phyloP scores from a whole-genome alignment of 92 coral and sea anemone species.

The Heteractis magnifica region DNA sequence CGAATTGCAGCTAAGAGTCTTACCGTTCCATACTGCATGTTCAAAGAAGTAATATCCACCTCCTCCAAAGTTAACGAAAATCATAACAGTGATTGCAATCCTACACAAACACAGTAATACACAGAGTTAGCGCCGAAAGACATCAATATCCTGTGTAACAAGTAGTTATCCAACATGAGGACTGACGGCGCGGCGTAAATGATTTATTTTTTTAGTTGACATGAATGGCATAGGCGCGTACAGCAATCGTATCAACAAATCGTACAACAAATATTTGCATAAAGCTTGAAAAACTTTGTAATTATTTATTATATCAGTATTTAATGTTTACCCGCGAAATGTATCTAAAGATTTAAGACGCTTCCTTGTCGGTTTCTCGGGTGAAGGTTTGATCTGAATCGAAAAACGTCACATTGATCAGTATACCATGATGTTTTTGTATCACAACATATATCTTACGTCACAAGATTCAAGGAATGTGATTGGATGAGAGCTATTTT shows the following conservation, averaged over 20 bases:
- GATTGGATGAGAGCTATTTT: neutral
- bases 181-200: no score
- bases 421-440: no score
- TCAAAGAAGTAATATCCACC: constrained; percentile 93
- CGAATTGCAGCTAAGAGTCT: constrained; percentile 3
- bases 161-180: neutral
- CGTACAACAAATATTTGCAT: no score
- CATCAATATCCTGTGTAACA: no score
- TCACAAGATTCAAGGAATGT: neutral
- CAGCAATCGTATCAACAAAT: no score
- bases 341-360: constrained; percentile 78
- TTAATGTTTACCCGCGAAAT: constrained; percentile 67
- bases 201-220: neutral
- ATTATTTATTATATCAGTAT: no score
- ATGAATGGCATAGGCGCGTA: neutral
- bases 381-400: neutral
- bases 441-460: neutral
- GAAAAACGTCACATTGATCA: neutral
- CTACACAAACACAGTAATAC: constrained; percentile 27
- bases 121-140: no score
- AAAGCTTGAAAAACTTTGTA: no score
- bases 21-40: constrained; percentile 97
- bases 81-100: constrained; percentile 83
- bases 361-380: constrained; percentile 38
- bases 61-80: constrained; percentile 92